Evolutionary conservation across 2,888 invertebrate species (phyloP).

Genomic region (Atrina japonica): DNA sequence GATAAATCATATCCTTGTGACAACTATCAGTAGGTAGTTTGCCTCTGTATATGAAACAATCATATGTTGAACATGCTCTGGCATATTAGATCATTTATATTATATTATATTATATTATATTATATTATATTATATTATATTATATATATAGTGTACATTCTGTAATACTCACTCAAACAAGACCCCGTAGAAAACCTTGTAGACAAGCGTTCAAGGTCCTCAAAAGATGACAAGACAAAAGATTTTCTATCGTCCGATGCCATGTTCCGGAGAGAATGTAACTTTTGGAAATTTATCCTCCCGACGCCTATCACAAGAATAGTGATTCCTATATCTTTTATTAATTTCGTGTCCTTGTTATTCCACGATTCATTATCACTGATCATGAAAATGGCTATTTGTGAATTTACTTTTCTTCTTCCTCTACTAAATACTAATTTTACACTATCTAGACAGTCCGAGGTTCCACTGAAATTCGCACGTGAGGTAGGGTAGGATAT

Average conservation of each 20-base stretch:
- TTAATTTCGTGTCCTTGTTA: background rate
- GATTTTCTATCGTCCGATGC: conserved; percentile 24
- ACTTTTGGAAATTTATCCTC: conserved; percentile 12
- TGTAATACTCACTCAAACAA: conserved; percentile 33
- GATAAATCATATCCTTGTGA: no score
- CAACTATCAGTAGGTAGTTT: no score
- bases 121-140: no score
- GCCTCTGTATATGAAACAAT: no score
- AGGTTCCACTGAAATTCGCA: background rate
- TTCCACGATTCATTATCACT: conserved; percentile 18
- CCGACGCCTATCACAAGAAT: conserved; percentile 22
- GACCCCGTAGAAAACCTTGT: conserved; percentile 18
- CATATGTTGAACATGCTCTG: no score
- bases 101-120: no score
- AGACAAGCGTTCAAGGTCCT: conserved; percentile 11
- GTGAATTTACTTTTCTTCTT: background rate
- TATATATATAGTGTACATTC: no score
- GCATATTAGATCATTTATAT: no score
- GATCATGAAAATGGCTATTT: conserved; percentile 19
- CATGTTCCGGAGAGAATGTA: conserved; percentile 24
- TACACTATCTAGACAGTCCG: background rate
- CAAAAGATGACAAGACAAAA: conserved; percentile 30
- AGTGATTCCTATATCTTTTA: conserved; percentile 16
- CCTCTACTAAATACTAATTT: conserved; percentile 2
- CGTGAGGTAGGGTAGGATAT: no score